These are phyloP conservation scores for Ctenochaetus hawaiiensis DNA, from an alignment of 2,797 vertebrate genomes.

Conservation along the genomic window DNA sequence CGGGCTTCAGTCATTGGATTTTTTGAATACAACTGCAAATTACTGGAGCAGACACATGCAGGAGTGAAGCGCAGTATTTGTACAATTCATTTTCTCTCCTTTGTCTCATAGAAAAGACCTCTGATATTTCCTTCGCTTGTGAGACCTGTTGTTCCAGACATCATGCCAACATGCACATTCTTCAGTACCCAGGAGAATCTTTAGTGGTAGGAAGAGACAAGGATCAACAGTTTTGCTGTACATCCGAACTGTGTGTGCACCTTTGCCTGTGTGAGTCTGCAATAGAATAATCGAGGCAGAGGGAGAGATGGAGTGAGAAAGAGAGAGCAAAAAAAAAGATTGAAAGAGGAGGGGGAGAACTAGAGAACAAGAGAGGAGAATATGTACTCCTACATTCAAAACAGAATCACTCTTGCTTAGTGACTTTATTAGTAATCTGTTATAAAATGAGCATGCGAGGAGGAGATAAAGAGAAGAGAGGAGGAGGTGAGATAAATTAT, in stretches of 20 bases:
- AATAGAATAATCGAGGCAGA: neutral
- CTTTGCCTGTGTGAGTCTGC: neutral
- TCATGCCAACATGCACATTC: conserved; percentile 54
- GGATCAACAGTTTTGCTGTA: conserved; percentile 58
- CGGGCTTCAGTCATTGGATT: no score
- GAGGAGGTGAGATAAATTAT: conserved; percentile 31
- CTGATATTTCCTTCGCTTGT: conserved; percentile 60
- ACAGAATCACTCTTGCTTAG: conserved; percentile 53
- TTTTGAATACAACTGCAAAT: no score
- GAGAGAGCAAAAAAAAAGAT: conserved; percentile 1
- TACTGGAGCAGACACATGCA: no score
- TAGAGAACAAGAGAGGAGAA: conserved; percentile 8
- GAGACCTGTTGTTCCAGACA: conserved; percentile 66
- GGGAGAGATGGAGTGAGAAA: neutral
- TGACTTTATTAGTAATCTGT: conserved; percentile 68
- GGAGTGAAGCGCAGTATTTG: neutral
- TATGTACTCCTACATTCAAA: conserved; percentile 27
- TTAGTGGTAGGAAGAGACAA: conserved; percentile 50
- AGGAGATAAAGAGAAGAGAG: conserved; percentile 7
- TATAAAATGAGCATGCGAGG: conserved; percentile 24
- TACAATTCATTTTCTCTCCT: conserved; percentile 24
- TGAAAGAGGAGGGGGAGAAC: neutral
- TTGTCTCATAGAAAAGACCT: conserved; percentile 46
- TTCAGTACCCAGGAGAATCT: conserved; percentile 54
- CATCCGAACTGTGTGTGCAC: conserved; percentile 37